Conservation (phyloP, 2,797 vertebrate genomes). For the Taeniopygia guttata region DNA sequence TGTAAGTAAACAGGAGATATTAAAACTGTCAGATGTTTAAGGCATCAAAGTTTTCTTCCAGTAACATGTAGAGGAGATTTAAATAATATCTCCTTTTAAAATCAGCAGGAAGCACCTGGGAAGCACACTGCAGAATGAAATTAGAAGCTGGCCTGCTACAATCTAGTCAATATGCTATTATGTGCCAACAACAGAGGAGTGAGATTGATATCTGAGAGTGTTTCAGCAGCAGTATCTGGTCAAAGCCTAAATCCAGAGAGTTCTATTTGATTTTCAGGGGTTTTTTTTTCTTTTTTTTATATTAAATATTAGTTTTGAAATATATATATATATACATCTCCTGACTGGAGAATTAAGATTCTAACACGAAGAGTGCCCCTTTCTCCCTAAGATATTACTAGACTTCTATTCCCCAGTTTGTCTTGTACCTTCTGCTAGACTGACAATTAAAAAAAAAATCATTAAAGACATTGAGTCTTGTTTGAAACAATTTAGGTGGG, state of each 20-base stretch:
- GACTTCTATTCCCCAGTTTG: neutral
- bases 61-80: neutral
- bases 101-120: neutral
- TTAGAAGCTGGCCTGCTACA: neutral
- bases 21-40: neutral
- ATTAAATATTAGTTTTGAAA: neutral
- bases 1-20: neutral
- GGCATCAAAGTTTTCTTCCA: neutral
- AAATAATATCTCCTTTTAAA: constrained; percentile 3
- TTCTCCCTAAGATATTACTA: neutral
- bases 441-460: neutral
- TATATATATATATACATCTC: neutral
- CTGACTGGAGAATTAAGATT: neutral
- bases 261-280: neutral
- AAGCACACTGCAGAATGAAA: neutral
- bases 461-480: neutral
- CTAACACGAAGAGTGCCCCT: rapidly evolving
- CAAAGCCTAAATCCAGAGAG: neutral
- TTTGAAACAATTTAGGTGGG: neutral
- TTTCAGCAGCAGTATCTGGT: neutral
- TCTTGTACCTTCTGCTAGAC: neutral
- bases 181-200: neutral
- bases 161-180: neutral
- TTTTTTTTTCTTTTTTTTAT: neutral
- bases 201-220: neutral